phyloP scores from a whole-genome alignment of 2,888 invertebrate genomes.

The Eupeodes luniger region DNA sequence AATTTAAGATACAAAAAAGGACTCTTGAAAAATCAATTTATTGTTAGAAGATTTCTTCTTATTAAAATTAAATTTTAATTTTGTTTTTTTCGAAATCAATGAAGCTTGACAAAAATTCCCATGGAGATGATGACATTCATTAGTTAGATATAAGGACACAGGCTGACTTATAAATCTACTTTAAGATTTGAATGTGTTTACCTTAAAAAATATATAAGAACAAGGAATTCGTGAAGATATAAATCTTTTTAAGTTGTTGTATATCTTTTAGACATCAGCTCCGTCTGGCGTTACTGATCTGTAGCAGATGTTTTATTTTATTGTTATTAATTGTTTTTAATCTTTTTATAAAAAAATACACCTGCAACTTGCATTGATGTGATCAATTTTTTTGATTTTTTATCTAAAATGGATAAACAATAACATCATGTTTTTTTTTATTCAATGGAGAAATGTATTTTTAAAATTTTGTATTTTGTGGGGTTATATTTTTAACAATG shows the following conservation, averaged over 20 bases:
- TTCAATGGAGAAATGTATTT: too few relatives aligned
- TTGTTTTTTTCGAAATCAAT: background rate
- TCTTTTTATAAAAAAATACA: background rate
- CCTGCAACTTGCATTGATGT: slow-evolving; percentile 17
- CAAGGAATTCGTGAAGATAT: background rate
- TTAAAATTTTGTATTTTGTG: too few relatives aligned
- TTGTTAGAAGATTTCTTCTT: background rate
- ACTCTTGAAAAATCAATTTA: background rate
- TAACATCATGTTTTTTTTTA: too few relatives aligned
- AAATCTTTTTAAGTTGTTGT: slow-evolving; percentile 2
- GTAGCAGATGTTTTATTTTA: slow-evolving; percentile 7
- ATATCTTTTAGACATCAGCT: background rate
- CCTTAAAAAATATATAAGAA: background rate
- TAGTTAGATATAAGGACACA: background rate
- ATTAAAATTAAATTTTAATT: background rate
- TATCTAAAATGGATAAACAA: background rate
- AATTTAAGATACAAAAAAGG: background rate
- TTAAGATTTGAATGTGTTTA: background rate
- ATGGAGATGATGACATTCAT: background rate
- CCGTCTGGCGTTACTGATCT: slow-evolving; percentile 7
- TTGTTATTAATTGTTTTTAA: slow-evolving; percentile 8
- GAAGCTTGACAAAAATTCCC: background rate
- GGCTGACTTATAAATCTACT: background rate
- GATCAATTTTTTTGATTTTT: background rate
- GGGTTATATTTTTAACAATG: too few relatives aligned